Conservation (phyloP, 2,797 vertebrate species). For the Labroides dimidiatus region DNA sequence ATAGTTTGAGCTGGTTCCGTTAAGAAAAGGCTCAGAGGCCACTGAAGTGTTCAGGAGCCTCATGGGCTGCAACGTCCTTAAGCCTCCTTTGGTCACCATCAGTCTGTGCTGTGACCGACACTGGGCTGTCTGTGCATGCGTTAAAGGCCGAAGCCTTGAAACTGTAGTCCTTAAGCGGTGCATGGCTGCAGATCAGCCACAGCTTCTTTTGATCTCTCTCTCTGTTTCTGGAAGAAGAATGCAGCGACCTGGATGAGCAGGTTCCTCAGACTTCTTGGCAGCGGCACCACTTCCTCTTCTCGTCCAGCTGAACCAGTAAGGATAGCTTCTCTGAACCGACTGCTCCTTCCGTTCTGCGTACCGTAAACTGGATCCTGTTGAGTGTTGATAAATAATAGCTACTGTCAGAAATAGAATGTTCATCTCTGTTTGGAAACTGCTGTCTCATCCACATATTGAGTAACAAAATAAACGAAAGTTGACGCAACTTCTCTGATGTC, state of each 20-base stretch:
- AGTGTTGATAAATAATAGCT: neutral
- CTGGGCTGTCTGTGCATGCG: conserved; percentile 85
- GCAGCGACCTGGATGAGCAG: neutral
- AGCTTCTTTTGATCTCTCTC: conserved; percentile 12
- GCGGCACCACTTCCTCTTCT: neutral
- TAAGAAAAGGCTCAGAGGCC: conserved; percentile 92
- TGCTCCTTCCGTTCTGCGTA: neutral
- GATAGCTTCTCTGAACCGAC: conserved; percentile 1
- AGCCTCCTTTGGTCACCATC: conserved; percentile 34
- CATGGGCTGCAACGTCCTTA: conserved; percentile 86
- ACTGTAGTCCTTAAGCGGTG: conserved; percentile 92
- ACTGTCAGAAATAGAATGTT: neutral
- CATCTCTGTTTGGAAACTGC: too few relatives aligned
- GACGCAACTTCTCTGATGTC: too few relatives aligned
- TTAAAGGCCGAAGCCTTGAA: conserved; percentile 87
- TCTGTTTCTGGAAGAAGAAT: conserved; percentile 13
- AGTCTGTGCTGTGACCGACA: conserved; percentile 78
- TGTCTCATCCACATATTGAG: too few relatives aligned
- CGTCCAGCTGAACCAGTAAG: neutral
- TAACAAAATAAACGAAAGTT: too few relatives aligned
- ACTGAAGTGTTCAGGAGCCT: conserved; percentile 85
- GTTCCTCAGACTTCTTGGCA: conserved; percentile 4
- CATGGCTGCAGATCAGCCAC: conserved; percentile 84
- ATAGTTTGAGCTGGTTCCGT: conserved; percentile 94
- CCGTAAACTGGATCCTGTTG: conserved; percentile 9